These are phyloP conservation scores for Bibio marci DNA, from an alignment of 2,888 invertebrate genomes.

Conservation along the genomic window DNA sequence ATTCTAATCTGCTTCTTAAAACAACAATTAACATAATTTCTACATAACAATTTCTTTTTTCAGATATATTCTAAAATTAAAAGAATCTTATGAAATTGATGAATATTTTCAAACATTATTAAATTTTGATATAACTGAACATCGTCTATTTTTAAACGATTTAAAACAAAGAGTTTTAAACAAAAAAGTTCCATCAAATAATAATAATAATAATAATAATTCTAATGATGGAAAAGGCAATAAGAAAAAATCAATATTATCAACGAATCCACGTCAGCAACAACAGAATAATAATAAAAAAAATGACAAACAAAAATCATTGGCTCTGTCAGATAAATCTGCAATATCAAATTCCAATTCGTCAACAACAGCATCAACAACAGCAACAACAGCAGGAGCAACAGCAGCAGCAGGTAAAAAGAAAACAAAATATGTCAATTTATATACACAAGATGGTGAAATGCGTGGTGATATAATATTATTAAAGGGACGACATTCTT, in stretches of 20 bases:
- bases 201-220: no score
- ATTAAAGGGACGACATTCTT: conserved; percentile 61
- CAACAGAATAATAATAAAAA: conserved; percentile 7
- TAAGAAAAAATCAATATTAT: conserved; percentile 10
- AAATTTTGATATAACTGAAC: conserved; percentile 45
- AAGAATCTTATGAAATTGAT: conserved; percentile 51
- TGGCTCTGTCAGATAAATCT: no score
- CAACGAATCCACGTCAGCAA: conserved; percentile 11
- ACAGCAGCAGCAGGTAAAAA: conserved; percentile 30
- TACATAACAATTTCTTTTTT: conserved; percentile 14
- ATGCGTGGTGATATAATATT: conserved; percentile 37
- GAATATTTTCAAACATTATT: conserved; percentile 62
- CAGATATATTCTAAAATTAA: conserved; percentile 57
- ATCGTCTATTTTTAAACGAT: conserved; percentile 46
- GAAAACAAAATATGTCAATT: conserved; percentile 54
- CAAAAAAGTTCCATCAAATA: conserved; percentile 9
- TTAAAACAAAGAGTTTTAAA: conserved; percentile 37
- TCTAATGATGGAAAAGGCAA: not conserved
- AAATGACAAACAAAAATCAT: no score
- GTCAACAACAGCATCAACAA: conserved; percentile 1
- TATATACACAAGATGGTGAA: conserved; percentile 56
- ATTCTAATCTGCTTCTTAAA: no score
- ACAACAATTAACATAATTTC: not conserved
- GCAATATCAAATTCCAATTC: no score
- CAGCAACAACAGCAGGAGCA: no score